A percentile compares a stretch with the other conserved stretches of the same genome.
These are phyloP conservation scores for Diplodus puntazzo DNA, from an alignment of 2,797 vertebrate genomes.

Conservation along the genomic window DNA sequence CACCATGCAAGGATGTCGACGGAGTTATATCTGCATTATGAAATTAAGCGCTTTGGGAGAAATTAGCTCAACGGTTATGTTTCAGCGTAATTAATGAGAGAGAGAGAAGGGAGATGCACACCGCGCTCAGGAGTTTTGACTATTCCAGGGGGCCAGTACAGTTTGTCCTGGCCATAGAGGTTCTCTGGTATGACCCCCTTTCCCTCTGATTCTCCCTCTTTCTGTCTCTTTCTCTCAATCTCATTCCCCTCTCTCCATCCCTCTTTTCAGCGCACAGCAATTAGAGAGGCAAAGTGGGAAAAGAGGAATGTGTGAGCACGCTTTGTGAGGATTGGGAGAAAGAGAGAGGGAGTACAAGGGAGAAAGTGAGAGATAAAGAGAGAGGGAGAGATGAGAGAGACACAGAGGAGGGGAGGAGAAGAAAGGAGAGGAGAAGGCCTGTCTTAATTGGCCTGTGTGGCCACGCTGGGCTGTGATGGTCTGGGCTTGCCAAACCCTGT, in stretches of 20 bases:
- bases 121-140: constrained; percentile 58
- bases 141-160: constrained; percentile 73
- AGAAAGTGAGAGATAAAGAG: constrained; percentile 75
- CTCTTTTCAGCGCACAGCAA: constrained; percentile 84
- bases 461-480: constrained; percentile 78
- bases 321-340: constrained; percentile 79
- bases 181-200: constrained; percentile 81
- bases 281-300: constrained; percentile 85
- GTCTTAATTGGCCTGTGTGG: constrained; percentile 84
- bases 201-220: constrained; percentile 76
- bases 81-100: constrained; percentile 55
- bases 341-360: constrained; percentile 71
- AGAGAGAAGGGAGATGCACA: constrained; percentile 31
- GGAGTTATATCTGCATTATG: constrained; percentile 69
- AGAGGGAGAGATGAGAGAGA: constrained; percentile 76
- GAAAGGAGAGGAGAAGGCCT: constrained; percentile 74
- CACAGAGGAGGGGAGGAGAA: constrained; percentile 72
- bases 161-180: constrained; percentile 76
- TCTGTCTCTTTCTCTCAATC: constrained; percentile 77
- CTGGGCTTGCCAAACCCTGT: constrained; percentile 81
- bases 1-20: constrained; percentile 63
- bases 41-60: constrained; percentile 60
- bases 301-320: constrained; percentile 84
- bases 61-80: constrained; percentile 52
- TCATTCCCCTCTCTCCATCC: constrained; percentile 79